Percentiles rank a stretch among this genome's conserved stretches.
These are phyloP conservation scores for Periparus ater DNA, from an alignment of 2,797 vertebrate genomes.

Conservation along the genomic window DNA sequence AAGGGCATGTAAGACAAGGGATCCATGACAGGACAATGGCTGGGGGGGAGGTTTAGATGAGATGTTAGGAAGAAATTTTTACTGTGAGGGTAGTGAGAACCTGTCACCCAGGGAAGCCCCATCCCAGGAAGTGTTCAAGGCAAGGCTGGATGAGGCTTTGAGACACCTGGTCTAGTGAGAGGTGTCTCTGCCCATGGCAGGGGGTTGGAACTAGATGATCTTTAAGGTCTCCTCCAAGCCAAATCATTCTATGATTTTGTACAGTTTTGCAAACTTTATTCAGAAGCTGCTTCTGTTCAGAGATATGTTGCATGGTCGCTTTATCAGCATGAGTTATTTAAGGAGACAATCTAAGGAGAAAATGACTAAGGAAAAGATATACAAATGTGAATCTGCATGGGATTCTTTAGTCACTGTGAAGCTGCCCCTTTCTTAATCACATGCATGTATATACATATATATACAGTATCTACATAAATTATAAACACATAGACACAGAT, in stretches of 20 bases:
- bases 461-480: not conserved
- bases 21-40: not conserved
- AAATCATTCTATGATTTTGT: not conserved
- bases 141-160: not conserved
- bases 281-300: not conserved
- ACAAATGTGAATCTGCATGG: not conserved
- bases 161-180: not conserved
- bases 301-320: not conserved
- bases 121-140: not conserved
- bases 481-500: not conserved
- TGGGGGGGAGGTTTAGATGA: not conserved
- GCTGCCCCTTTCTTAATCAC: not conserved
- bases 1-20: not conserved
- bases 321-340: not conserved
- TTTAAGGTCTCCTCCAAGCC: not conserved
- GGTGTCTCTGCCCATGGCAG: not conserved
- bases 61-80: not conserved
- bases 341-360: not conserved
- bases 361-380: not conserved
- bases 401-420: not conserved
- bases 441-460: not conserved
- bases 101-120: not conserved
- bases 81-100: not conserved
- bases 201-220: not conserved
- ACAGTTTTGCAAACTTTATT: not conserved